A percentile compares a stretch with the other conserved stretches of the same genome.
Evolutionary conservation across 1,140 invertebrate species (phyloP).

Genomic region (Eupristina koningsbergeri): DNA sequence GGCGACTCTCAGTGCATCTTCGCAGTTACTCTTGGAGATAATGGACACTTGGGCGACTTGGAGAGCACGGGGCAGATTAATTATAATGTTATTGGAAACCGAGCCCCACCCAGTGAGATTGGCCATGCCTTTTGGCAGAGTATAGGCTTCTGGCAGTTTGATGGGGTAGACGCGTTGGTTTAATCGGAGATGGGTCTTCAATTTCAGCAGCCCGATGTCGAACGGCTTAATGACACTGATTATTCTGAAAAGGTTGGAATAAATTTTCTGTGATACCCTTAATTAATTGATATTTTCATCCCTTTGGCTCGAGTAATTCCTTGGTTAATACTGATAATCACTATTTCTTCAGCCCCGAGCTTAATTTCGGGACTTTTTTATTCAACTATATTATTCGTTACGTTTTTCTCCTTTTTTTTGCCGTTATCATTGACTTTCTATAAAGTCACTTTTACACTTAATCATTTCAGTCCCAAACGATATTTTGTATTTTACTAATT

Average conservation of each 20-base stretch:
- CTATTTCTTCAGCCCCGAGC: too few species aligned
- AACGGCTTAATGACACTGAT: constrained; percentile 59
- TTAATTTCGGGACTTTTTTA: too few species aligned
- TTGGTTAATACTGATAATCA: too few species aligned
- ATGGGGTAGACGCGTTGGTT: constrained; percentile 73
- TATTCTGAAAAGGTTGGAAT: constrained; percentile 9
- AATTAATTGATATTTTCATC: not conserved
- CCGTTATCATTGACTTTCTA: too few species aligned
- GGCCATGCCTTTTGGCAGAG: constrained; percentile 58
- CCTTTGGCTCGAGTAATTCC: too few species aligned
- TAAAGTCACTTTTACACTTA: too few species aligned
- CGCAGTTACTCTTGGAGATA: constrained; percentile 54
- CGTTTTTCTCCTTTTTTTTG: too few species aligned
- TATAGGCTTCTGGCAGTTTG: constrained; percentile 65
- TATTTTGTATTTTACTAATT: too few species aligned
- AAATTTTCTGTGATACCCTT: not conserved
- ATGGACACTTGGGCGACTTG: constrained; percentile 61
- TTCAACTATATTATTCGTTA: too few species aligned
- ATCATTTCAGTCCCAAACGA: too few species aligned
- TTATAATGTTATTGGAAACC: constrained; percentile 48
- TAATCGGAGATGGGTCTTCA: constrained; percentile 74
- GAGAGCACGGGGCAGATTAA: constrained; percentile 53
- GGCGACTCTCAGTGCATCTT: constrained; percentile 44
- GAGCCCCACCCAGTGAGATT: constrained; percentile 74
- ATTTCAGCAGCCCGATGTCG: constrained; percentile 78